Evolutionary conservation across 2,888 invertebrate genomes (phyloP).

Genomic region (Busseola fusca): DNA sequence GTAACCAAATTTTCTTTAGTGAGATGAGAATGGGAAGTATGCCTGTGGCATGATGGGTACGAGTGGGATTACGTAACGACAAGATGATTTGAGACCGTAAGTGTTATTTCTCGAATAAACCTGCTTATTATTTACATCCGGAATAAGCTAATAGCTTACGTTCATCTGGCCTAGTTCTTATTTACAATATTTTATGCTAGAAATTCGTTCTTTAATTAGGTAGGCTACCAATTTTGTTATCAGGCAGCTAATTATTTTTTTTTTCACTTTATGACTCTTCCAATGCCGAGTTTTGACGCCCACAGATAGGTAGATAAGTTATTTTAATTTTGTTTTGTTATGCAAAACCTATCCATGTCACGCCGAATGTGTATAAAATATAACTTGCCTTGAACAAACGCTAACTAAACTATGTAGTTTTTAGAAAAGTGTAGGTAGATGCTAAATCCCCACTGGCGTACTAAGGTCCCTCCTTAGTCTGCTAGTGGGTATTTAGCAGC

Average conservation of each 20-base stretch:
- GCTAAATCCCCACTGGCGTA: neutral
- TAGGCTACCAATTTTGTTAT: slow-evolving; percentile 1
- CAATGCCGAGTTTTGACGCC: slow-evolving; percentile 1
- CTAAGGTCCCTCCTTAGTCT: no score
- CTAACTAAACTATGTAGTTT: neutral
- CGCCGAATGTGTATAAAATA: neutral
- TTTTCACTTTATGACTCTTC: slow-evolving; percentile 13
- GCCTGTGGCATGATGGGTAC: neutral
- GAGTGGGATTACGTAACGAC: neutral
- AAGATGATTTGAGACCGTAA: no score
- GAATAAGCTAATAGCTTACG: neutral
- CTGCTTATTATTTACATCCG: neutral
- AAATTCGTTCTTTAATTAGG: neutral
- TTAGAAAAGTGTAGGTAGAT: neutral
- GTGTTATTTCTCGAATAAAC: neutral
- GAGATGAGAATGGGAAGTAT: neutral
- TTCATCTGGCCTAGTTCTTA: neutral
- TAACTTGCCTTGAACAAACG: neutral
- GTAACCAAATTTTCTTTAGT: neutral
- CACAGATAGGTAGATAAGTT: neutral
- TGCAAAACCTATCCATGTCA: neutral
- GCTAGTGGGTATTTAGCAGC: no score
- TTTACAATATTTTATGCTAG: neutral
- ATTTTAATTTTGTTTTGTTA: neutral
- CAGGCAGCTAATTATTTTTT: slow-evolving; percentile 5